These are phyloP conservation scores for Pseudopipra pipra DNA, from an alignment of 2,113 vertebrate species.

Conservation along the genomic window DNA sequence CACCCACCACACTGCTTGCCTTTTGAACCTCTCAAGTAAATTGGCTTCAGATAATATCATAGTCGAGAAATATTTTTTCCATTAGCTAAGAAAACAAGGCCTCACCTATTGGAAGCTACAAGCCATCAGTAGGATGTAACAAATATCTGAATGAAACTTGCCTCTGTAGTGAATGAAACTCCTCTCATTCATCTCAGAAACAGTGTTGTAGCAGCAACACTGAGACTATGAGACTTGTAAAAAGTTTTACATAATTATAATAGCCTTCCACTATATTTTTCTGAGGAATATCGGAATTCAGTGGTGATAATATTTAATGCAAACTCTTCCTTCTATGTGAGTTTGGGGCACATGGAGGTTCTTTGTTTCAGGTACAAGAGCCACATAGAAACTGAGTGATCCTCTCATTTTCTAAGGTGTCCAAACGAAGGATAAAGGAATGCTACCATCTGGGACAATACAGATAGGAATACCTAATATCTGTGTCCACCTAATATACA, in stretches of 20 bases:
- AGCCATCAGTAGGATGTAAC: background rate
- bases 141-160: constrained; percentile 18
- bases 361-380: background rate
- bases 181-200: constrained; percentile 8
- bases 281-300: background rate
- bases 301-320: background rate
- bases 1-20: background rate
- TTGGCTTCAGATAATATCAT: background rate
- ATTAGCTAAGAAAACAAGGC: background rate
- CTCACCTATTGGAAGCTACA: background rate
- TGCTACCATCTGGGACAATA: background rate
- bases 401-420: background rate
- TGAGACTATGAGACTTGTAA: background rate
- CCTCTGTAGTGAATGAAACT: constrained; percentile 8
- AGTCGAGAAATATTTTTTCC: background rate
- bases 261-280: background rate
- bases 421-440: background rate
- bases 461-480: background rate
- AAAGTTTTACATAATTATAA: background rate
- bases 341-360: background rate
- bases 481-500: background rate
- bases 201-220: background rate
- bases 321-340: background rate
- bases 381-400: rapidly evolving
- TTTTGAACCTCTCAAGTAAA: background rate